A percentile compares a stretch with the other conserved stretches of the same genome.
Conservation (phyloP, 1,140 invertebrate species). For the Planococcus citri region DNA sequence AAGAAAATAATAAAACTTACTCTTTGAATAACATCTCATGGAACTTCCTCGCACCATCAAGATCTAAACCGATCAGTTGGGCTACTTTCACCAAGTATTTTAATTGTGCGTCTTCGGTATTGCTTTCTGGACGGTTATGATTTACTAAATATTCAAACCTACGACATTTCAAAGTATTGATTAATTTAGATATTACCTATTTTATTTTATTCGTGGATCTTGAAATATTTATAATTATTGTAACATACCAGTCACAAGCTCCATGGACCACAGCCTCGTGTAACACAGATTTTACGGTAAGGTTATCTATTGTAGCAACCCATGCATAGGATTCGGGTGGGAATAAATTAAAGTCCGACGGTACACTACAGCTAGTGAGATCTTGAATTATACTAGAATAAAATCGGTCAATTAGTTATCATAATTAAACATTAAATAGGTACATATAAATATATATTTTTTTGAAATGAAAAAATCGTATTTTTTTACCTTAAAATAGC, state of each 20-base stretch:
- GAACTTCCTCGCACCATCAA: conserved; percentile 63
- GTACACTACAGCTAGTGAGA: conserved; percentile 42
- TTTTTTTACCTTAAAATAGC: conserved; percentile 46
- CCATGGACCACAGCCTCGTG: conserved; percentile 54
- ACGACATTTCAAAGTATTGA: neutral
- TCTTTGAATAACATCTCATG: conserved; percentile 70
- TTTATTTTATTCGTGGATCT: neutral
- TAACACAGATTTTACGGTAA: conserved; percentile 46
- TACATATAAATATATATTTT: neutral
- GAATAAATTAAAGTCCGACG: conserved; percentile 50
- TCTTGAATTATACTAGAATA: conserved; percentile 45
- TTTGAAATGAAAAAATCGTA: neutral
- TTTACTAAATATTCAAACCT: conserved; percentile 57
- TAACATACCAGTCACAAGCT: conserved; percentile 56
- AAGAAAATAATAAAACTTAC: conserved; percentile 39
- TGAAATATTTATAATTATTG: conserved; percentile 19
- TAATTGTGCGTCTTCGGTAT: conserved; percentile 45
- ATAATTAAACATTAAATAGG: neutral
- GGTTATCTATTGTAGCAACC: conserved; percentile 43
- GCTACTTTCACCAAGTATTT: conserved; percentile 68
- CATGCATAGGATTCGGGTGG: conserved; percentile 50
- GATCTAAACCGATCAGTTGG: conserved; percentile 64
- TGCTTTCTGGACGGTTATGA: conserved; percentile 46
- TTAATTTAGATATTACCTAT: neutral
- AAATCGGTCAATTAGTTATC: conserved; percentile 19